Percentiles rank a stretch among this genome's conserved stretches.
phyloP scores from a whole-genome alignment of 1,140 invertebrate species.

The Drosophila cardini region DNA sequence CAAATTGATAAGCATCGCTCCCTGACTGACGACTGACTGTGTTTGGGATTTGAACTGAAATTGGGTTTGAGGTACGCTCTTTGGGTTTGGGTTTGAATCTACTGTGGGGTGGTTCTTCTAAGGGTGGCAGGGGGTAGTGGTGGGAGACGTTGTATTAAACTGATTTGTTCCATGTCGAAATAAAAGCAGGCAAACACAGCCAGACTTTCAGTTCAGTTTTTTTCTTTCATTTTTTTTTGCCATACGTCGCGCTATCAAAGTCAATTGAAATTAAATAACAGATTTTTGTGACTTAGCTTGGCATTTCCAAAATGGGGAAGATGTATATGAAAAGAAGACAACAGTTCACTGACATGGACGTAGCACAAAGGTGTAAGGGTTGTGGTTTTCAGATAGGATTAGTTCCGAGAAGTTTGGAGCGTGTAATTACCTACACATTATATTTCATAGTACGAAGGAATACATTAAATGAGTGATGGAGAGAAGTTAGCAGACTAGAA shows the following conservation, averaged over 20 bases:
- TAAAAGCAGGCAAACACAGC: conserved; percentile 52
- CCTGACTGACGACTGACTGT: conserved; percentile 35
- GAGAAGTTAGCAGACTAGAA: background rate
- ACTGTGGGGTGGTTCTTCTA: conserved; percentile 6
- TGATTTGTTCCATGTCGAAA: conserved; percentile 76
- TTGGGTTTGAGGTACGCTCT: background rate
- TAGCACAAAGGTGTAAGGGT: background rate
- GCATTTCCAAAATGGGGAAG: background rate
- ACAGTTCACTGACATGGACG: background rate
- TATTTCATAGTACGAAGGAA: background rate
- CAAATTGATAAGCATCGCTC: conserved; percentile 82
- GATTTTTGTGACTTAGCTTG: conserved; percentile 63
- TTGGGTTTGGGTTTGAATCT: conserved; percentile 4
- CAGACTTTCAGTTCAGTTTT: conserved; percentile 2
- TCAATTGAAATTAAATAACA: conserved; percentile 83
- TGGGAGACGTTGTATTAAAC: conserved; percentile 65
- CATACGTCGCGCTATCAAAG: conserved; percentile 71
- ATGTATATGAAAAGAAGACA: background rate
- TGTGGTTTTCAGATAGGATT: conserved; percentile 15
- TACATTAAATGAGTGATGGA: background rate
- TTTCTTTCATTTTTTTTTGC: conserved; percentile 24
- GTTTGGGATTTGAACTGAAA: conserved; percentile 1
- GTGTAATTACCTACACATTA: conserved; percentile 23
- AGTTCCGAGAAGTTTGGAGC: background rate
- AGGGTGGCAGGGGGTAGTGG: background rate